Base-by-base conservation (phyloP, 2,113 vertebrate species). In the Xyrauchen texanus region DNA sequence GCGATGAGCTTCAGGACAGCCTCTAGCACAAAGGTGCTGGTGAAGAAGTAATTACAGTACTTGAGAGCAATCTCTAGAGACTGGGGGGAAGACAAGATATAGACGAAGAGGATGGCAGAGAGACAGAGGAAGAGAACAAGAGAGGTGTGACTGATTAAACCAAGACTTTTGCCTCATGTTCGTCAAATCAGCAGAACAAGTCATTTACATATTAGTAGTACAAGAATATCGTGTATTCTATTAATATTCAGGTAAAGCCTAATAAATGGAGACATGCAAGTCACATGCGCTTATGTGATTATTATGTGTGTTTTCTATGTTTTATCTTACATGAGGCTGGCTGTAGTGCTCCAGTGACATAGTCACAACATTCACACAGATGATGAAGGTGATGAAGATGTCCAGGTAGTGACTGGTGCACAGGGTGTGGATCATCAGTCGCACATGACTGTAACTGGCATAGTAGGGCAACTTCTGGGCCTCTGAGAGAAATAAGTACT, bases 31-130 rank as follows among this genome's bases (percentile, higher is more conserved):
- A 99, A 99, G 71, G 95, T 96, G 0, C 96, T 95, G 85, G 97
- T 99, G 91, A 99, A 99, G 91, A 99, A 91, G 87, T 99, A 99
- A 94, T 98, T 99, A 92, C 98, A 99, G 88, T 99, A 99, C 86
- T 99, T 99, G 83, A 99, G 95, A 46, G 95, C 93, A 0, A 95
- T 94, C 91, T 98, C 96, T 89, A 99, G 90, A 60, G 97, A 98
- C 98, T 99, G 69, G 67, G 67, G 55, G 58, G 75, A 44, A 76
- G 61, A 78, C 46, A 61, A 61, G 63, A 77, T 69, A 58, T 61
- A 65, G 68, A 69, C 5, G 16, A 13, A 47, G 68, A 74, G 72
- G 68, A 69, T 88, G 64, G 85, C 67, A 80, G 46, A 51, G 47
- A 81, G 57, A 68, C 70, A 68, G 44, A 77, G 42, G 71, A 65